Conservation (phyloP, 2,888 invertebrate genomes). For the Mechanitis messenoides region DNA sequence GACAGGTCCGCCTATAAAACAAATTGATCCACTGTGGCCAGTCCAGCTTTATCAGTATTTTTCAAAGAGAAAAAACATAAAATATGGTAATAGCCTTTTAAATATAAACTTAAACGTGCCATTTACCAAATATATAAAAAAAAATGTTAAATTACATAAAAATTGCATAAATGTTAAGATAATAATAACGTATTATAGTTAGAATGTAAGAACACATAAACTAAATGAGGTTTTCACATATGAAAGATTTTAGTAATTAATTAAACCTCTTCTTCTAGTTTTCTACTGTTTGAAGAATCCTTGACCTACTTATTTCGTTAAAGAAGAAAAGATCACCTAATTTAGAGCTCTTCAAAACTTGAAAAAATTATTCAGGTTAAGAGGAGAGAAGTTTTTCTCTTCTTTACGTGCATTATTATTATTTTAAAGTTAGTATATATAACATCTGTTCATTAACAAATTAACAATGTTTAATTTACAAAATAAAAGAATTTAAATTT, state of each 20-base stretch:
- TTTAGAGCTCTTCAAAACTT: slow-evolving; percentile 16
- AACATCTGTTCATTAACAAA: background rate
- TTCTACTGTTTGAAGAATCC: no score
- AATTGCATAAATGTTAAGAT: background rate
- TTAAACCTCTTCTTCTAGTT: no score
- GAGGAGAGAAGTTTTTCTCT: slow-evolving; percentile 8
- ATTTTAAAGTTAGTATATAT: no score
- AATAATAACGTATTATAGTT: no score
- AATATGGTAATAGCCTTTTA: slow-evolving; percentile 22
- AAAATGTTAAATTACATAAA: background rate
- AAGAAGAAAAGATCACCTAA: slow-evolving; percentile 15
- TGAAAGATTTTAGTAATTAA: no score
- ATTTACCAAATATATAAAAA: background rate
- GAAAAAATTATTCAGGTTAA: slow-evolving; percentile 24
- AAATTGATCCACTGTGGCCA: slow-evolving; percentile 54
- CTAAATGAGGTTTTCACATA: no score
- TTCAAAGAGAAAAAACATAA: slow-evolving; percentile 38
- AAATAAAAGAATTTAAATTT: background rate
- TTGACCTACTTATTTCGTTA: background rate
- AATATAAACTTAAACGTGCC: slow-evolving; percentile 10
- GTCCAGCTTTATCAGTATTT: slow-evolving; percentile 49
- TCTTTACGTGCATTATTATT: no score
- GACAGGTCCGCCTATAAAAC: slow-evolving; percentile 53
- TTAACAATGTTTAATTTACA: background rate
- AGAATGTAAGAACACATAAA: no score